Evolutionary conservation across 2,113 vertebrate species (phyloP), one percentile per base, ranked within the genome.

Genomic region (Tringa solitaria): DNA sequence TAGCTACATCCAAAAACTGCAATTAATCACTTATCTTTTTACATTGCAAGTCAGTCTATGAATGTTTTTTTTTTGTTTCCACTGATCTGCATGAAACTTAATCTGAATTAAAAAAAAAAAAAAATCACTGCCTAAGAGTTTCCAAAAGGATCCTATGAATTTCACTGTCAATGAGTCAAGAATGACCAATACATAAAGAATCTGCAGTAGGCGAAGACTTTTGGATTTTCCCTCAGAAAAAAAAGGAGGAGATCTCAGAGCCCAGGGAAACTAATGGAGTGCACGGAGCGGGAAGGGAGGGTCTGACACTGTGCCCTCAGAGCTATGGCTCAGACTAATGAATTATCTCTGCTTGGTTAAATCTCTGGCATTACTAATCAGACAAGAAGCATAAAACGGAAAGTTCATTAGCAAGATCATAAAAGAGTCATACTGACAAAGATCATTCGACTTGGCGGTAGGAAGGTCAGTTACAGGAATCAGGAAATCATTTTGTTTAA

Each of bases 261-360:
- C 80, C 63, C 28, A 30, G 73, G 74, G 72, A 63, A 86, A 10
- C 46, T 23, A 54, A 39, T 2, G 23, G 84, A 82, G 92, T 27
- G 35, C 79, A 59, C 0, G 6, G 69, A 93, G 73, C 4, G 1
- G 82, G 48, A 74, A 95, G 88, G 95, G 95, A 91, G 79, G 93
- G 87, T 69, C 93, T 95, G 95, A 97, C 96, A 90, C 73, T 0
- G 0, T 91, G 93, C 90, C 94, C 93, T 90, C 73, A 46, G 89
- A 94, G 95, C 95, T 81, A 27, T 33, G 70, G 68, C 95, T 96
- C 93, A 50, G 77, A 50, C 87, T 90, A 80, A 96, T 94, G 96
- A 95, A 95, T 96, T 91, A 96, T 95, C 90, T 80, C 89, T 93
- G 94, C 96, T 96, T 92, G 57, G 87, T 89, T 97, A 97, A 96